Conservation (phyloP, 2,113 vertebrate species). For the Murina feae region DNA sequence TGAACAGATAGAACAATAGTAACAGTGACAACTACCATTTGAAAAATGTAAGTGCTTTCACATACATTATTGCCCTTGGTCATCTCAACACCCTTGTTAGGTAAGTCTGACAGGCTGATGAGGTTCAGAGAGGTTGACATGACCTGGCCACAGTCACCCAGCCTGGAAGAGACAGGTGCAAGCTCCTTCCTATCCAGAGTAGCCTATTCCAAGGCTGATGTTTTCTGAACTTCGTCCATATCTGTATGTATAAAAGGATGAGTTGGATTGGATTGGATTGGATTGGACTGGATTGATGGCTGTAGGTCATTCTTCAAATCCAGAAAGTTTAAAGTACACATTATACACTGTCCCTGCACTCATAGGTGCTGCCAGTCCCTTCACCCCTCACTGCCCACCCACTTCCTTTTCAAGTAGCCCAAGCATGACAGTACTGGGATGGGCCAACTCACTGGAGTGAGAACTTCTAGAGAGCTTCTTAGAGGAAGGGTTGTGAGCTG, state of each 20-base stretch:
- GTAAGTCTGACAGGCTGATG: background rate
- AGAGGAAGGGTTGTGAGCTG: background rate
- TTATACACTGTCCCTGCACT: background rate
- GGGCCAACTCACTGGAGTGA: background rate
- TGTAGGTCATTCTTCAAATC: background rate
- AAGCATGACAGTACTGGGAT: background rate
- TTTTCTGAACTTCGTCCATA: background rate
- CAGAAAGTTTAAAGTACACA: background rate
- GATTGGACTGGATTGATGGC: background rate
- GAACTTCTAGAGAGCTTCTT: background rate
- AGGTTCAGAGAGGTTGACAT: background rate
- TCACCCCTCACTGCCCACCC: background rate
- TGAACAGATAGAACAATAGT: background rate
- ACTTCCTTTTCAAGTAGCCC: background rate
- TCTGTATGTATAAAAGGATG: background rate
- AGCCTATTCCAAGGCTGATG: background rate
- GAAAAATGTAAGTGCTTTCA: background rate
- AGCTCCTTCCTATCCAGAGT: background rate
- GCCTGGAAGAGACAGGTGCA: background rate
- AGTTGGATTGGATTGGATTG: background rate
- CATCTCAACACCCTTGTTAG: background rate
- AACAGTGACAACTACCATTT: background rate
- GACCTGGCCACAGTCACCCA: background rate
- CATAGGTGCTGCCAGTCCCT: background rate
- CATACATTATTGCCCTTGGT: background rate